Conservation (phyloP, 2,797 vertebrate species). For the Paratrypauchen microcephalus region DNA sequence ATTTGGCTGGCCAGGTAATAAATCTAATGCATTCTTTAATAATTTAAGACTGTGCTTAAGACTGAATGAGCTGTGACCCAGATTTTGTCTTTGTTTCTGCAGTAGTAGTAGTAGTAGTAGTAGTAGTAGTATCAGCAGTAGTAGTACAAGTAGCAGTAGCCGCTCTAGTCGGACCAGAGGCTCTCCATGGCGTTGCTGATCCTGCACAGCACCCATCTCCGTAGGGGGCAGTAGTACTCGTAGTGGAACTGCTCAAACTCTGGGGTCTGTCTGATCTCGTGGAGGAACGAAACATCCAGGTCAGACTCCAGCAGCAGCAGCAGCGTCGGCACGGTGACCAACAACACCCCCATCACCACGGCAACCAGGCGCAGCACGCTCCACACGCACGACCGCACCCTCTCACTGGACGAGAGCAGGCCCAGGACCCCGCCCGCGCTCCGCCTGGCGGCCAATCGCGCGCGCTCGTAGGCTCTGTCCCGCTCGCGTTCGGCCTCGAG, state of each 20-base stretch:
- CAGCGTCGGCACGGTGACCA: conserved; percentile 90
- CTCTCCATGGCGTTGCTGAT: conserved; percentile 84
- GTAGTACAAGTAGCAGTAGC: background rate
- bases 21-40: too few relatives aligned
- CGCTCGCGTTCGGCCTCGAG: conserved; percentile 87
- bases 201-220: conserved; percentile 92
- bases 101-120: background rate
- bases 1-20: too few relatives aligned
- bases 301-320: conserved; percentile 95
- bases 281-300: conserved; percentile 94
- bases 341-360: conserved; percentile 85
- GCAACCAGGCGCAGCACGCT: conserved; percentile 88
- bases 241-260: conserved; percentile 98
- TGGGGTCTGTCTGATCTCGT: conserved; percentile 94
- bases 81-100: background rate
- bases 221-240: conserved; percentile 94
- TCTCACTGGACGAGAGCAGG: conserved; percentile 84
- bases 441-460: conserved; percentile 77
- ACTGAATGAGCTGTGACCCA: background rate
- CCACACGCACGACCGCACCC: conserved; percentile 86
- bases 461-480: conserved; percentile 84
- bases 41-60: conserved; percentile 1
- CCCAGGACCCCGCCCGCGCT: conserved; percentile 70
- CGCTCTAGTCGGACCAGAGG: conserved; percentile 81
- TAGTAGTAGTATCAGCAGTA: background rate